Percentiles rank a stretch among this genome's conserved stretches.
These are phyloP conservation scores for Antrozous pallidus DNA, from an alignment of 2,797 vertebrate genomes.

Conservation along the genomic window DNA sequence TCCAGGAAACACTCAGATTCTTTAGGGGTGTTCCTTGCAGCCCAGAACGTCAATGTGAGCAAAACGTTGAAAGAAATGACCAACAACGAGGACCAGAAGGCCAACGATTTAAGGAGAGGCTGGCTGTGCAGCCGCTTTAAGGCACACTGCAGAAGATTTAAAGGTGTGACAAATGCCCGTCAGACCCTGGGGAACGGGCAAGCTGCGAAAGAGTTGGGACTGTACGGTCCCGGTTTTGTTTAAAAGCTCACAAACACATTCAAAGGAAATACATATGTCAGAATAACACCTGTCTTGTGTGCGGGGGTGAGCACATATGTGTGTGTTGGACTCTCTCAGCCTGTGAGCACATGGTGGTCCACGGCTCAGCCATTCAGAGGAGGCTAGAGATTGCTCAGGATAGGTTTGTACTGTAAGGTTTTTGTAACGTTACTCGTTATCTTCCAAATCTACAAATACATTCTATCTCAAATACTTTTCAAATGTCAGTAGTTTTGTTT, in stretches of 20 bases:
- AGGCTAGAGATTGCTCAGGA: background rate
- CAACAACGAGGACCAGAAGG: background rate
- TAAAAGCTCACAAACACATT: background rate
- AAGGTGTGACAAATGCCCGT: background rate
- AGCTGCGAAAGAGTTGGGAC: background rate
- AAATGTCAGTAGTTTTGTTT: background rate
- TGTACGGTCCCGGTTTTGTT: background rate
- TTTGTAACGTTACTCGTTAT: background rate
- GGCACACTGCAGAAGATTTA: background rate
- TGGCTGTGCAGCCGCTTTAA: background rate
- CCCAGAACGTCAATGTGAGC: constrained; percentile 12
- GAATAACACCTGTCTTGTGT: background rate
- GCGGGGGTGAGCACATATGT: rapidly evolving
- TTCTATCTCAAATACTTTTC: background rate
- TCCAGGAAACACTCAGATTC: background rate
- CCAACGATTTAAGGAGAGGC: background rate
- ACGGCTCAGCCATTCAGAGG: background rate
- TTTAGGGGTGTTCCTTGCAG: background rate
- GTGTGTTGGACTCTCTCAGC: background rate
- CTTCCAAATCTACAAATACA: background rate
- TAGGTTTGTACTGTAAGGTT: background rate
- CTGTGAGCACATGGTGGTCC: no score
- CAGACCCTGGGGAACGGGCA: background rate
- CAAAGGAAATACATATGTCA: background rate
- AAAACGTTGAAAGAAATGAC: constrained; percentile 14